Conservation (phyloP, 2,113 vertebrate genomes). For the Ceratotherium simum region DNA sequence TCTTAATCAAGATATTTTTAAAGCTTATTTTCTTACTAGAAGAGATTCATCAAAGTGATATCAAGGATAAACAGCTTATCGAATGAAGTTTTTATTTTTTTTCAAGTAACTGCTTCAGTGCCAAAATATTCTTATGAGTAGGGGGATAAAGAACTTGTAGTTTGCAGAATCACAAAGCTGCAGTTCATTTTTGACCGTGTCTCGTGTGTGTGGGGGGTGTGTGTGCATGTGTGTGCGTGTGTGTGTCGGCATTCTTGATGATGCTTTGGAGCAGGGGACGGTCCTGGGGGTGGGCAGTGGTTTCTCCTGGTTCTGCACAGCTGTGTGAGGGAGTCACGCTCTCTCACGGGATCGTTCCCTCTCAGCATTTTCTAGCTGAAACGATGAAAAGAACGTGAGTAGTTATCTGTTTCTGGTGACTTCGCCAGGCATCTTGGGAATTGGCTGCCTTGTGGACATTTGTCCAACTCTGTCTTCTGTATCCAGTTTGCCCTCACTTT, state of each 20-base stretch:
- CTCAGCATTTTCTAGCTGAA: not conserved
- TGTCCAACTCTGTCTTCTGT: not conserved
- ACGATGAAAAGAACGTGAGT: not conserved
- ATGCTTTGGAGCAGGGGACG: not conserved
- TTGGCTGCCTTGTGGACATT: conserved; percentile 27
- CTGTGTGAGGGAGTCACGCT: not conserved
- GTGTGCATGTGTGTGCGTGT: no score
- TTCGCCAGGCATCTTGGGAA: conserved; percentile 35
- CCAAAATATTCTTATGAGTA: not conserved
- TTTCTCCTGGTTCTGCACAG: not conserved
- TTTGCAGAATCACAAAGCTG: not conserved
- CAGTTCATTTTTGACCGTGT: not conserved
- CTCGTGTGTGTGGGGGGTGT: not conserved
- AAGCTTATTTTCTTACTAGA: conserved; percentile 14
- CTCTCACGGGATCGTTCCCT: not conserved
- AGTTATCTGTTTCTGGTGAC: not conserved
- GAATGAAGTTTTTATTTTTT: not conserved
- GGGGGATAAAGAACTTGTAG: not conserved
- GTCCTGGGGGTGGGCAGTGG: not conserved
- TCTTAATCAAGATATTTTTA: not conserved
- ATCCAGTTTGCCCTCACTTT: not conserved
- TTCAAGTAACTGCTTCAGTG: not conserved
- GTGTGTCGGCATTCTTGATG: not conserved
- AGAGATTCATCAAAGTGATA: not conserved
- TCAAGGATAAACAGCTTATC: not conserved